A percentile compares a stretch with the other conserved stretches of the same genome.
These are phyloP conservation scores for Netelia fuscicornis DNA, from an alignment of 2,888 invertebrate species.

Conservation along the genomic window DNA sequence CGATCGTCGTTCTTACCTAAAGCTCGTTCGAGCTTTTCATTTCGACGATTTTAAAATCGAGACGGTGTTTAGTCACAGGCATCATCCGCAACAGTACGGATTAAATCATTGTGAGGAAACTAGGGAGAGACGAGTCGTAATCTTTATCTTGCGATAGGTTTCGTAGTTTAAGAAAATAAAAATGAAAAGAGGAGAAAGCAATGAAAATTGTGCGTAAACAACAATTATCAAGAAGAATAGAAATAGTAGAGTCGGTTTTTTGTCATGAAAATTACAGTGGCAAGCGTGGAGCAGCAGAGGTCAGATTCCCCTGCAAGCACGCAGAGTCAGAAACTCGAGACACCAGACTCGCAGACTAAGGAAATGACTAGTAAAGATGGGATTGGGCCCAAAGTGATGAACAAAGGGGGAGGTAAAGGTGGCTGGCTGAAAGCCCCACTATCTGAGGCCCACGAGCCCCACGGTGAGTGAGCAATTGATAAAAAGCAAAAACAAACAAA, in stretches of 20 bases:
- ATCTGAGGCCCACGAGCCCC: conserved; percentile 84
- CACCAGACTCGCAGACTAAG: conserved; percentile 82
- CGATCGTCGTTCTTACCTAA: too few relatives aligned
- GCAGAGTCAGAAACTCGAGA: conserved; percentile 83
- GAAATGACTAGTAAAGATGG: conserved; percentile 84
- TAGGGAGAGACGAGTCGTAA: too few relatives aligned
- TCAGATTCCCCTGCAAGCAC: conserved; percentile 84
- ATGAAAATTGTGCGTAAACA: conserved; percentile 37
- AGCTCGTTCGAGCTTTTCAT: too few relatives aligned
- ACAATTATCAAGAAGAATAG: conserved; percentile 55
- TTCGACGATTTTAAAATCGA: too few relatives aligned
- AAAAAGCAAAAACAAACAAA: conserved; percentile 67
- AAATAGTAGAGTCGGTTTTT: conserved; percentile 78
- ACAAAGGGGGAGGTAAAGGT: conserved; percentile 84
- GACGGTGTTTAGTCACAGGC: too few relatives aligned
- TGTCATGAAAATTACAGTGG: conserved; percentile 83
- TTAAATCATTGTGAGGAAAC: too few relatives aligned
- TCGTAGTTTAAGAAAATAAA: not conserved
- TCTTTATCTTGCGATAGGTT: not conserved
- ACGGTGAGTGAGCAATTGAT: conserved; percentile 82
- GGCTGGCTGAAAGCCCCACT: conserved; percentile 84
- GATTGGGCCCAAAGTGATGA: conserved; percentile 83
- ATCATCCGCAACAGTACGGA: too few relatives aligned
- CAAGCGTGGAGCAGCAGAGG: conserved; percentile 84
- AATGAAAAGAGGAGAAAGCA: conserved; percentile 5